phyloP scores from a whole-genome alignment of 2,797 vertebrate species.

The Tokudaia tokunoshimensis region DNA sequence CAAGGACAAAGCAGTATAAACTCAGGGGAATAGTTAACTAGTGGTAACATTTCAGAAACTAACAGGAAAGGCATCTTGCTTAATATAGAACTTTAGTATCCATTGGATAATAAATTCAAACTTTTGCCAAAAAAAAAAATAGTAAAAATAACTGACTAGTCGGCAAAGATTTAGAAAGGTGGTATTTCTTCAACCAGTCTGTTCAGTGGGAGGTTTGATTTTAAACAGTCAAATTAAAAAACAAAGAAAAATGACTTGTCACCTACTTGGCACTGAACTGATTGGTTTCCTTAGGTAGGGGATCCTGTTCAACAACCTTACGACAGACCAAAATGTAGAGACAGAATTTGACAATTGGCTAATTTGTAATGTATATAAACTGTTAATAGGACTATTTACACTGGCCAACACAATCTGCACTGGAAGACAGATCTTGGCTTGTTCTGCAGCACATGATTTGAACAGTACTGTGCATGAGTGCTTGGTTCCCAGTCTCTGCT shows the following conservation, averaged over 20 bases:
- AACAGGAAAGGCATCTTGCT: constrained; percentile 50
- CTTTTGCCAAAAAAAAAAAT: not conserved
- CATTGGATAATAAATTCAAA: constrained; percentile 43
- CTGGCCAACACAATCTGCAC: not conserved
- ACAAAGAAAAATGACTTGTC: not conserved
- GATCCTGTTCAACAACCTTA: constrained; percentile 3
- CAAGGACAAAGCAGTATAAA: constrained; percentile 42
- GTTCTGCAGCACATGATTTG: not conserved
- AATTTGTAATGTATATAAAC: constrained; percentile 25
- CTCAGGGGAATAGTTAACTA: constrained; percentile 59
- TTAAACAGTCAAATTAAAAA: constrained; percentile 59
- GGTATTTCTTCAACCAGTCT: constrained; percentile 36
- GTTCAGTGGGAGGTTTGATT: constrained; percentile 29
- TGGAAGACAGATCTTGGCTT: constrained; percentile 26
- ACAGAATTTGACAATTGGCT: constrained; percentile 30
- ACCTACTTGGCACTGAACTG: not conserved
- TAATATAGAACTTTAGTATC: constrained; percentile 56
- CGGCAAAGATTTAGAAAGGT: constrained; percentile 54
- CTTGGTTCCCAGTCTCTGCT: not conserved
- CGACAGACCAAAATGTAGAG: not conserved
- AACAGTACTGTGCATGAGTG: not conserved
- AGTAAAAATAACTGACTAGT: constrained; percentile 45
- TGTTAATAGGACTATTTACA: constrained; percentile 6
- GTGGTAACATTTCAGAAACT: constrained; percentile 65
- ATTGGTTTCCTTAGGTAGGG: constrained; percentile 37